phyloP scores from a whole-genome alignment of 2,888 invertebrate species.

The Yponomeuta malinellus region DNA sequence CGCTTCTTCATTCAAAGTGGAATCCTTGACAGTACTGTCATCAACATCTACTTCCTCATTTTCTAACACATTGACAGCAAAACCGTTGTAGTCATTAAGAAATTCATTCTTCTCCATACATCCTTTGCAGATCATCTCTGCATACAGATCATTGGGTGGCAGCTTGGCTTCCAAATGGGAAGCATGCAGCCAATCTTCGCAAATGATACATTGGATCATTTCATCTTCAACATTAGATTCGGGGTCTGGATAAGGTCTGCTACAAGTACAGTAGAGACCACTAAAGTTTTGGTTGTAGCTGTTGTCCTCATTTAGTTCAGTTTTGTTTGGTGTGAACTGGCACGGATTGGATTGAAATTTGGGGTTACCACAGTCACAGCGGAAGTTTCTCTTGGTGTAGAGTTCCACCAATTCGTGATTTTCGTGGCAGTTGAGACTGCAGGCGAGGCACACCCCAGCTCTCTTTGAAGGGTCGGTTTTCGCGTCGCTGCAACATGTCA shows the following conservation, averaged over 20 bases:
- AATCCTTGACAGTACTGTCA: constrained; percentile 10
- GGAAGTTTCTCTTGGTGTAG: constrained; percentile 96
- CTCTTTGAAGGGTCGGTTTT: constrained; percentile 74
- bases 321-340: constrained; percentile 79
- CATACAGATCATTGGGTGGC: constrained; percentile 77
- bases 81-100: constrained; percentile 80
- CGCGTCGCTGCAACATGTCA: constrained; percentile 87
- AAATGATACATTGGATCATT: constrained; percentile 97
- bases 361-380: constrained; percentile 95
- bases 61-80: constrained; percentile 50
- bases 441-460: constrained; percentile 95
- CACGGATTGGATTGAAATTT: constrained; percentile 83
- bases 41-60: constrained; percentile 35
- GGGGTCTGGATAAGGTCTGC: constrained; percentile 95
- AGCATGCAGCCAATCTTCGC: constrained; percentile 98
- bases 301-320: constrained; percentile 81
- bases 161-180: constrained; percentile 80
- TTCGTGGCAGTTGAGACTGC: constrained; percentile 95
- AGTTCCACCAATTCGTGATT: constrained; percentile 96
- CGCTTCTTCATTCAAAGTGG: constrained; percentile 3
- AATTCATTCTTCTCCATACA: constrained; percentile 88
- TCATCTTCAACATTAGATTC: constrained; percentile 88
- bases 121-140: constrained; percentile 88
- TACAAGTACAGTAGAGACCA: constrained; percentile 94
- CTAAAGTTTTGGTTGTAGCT: constrained; percentile 95